A percentile compares a stretch with the other conserved stretches of the same genome.
Conservation (phyloP, 35 echinoderm and acorn worm genomes). For the Strongylocentrotus purpuratus region DNA sequence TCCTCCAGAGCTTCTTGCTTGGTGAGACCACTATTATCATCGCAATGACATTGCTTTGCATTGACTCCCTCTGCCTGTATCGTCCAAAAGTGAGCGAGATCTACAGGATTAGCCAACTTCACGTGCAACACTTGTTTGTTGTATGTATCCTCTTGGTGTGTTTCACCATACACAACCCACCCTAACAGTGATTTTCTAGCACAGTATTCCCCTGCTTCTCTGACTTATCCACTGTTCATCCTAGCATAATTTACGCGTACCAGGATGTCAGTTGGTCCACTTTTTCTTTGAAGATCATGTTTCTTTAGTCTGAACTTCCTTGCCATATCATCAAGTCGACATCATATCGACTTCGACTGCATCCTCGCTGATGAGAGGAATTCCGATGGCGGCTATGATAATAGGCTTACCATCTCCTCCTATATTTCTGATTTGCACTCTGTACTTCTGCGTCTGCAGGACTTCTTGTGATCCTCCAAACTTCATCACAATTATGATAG, state of each 20-base stretch:
- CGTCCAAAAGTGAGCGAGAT: constrained; percentile 67
- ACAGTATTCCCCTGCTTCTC: constrained; percentile 39
- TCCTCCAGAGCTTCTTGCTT: not conserved
- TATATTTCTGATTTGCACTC: too few species aligned
- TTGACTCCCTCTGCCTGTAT: constrained; percentile 64
- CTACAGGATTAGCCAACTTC: constrained; percentile 33
- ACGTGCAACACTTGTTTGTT: constrained; percentile 52
- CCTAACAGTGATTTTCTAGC: constrained; percentile 63
- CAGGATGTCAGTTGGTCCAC: constrained; percentile 59
- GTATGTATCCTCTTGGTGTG: not conserved
- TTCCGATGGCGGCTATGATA: constrained; percentile 44
- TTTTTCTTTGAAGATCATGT: constrained; percentile 46
- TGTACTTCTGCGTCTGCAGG: too few species aligned
- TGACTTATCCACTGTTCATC: constrained; percentile 55
- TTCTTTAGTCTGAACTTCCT: constrained; percentile 37
- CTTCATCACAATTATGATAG: too few species aligned
- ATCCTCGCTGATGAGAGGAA: constrained; percentile 58
- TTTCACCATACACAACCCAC: constrained; percentile 60
- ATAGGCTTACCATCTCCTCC: not conserved
- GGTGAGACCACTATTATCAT: constrained; percentile 51
- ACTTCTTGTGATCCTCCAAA: too few species aligned
- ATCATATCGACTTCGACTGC: constrained; percentile 30
- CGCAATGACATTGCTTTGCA: constrained; percentile 41
- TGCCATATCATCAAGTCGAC: constrained; percentile 24
- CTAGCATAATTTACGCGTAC: constrained; percentile 64